Conservation (phyloP, 2,888 invertebrate genomes). For the Magallana nippona region DNA sequence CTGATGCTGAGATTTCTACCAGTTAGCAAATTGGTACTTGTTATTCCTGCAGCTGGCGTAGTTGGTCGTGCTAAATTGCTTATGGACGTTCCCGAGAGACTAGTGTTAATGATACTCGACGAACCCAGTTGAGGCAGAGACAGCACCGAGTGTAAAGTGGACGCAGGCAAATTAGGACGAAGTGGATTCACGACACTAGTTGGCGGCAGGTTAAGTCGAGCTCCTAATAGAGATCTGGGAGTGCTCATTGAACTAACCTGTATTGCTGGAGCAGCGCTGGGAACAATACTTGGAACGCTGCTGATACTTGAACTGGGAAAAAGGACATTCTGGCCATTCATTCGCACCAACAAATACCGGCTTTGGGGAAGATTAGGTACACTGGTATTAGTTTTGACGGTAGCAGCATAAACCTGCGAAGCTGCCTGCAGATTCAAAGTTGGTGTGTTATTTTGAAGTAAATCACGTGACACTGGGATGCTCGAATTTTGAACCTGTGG, state of each 20-base stretch:
- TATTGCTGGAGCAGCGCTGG: background rate
- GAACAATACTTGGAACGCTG: background rate
- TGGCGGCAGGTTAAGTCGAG: background rate
- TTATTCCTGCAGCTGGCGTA: background rate
- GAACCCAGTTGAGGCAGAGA: background rate
- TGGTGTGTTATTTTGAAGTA: background rate
- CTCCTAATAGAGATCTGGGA: constrained; percentile 6
- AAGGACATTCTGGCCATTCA: constrained; percentile 23
- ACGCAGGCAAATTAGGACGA: background rate
- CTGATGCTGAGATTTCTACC: background rate
- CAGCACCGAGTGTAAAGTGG: background rate
- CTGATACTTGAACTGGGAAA: background rate
- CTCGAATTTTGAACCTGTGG: background rate
- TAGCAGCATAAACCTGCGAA: background rate
- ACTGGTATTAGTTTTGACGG: background rate
- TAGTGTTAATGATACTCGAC: background rate
- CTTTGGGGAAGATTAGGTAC: background rate
- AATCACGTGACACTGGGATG: background rate
- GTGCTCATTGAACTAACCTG: background rate
- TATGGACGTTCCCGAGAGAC: background rate
- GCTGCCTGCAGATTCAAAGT: background rate
- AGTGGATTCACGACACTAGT: background rate
- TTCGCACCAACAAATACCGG: background rate
- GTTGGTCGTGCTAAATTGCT: background rate
- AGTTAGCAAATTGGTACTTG: background rate